Conservation (phyloP, 2,888 invertebrate species). For the Xestobium rufovillosum region DNA sequence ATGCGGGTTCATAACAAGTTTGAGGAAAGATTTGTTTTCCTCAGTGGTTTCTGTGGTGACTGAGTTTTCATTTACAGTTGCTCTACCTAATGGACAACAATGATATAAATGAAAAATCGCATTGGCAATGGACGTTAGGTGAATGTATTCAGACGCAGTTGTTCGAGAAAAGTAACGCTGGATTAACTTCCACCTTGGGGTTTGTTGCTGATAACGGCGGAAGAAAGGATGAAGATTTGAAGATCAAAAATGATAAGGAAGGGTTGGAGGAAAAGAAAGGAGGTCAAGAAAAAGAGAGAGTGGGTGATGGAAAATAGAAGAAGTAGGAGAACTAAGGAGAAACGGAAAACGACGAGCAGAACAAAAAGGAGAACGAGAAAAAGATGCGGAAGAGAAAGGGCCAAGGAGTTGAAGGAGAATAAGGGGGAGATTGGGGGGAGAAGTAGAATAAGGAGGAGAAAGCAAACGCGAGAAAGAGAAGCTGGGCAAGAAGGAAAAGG, state of each 20-base stretch:
- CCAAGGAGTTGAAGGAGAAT: conserved; percentile 11
- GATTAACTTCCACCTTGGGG: no score
- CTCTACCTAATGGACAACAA: conserved; percentile 20
- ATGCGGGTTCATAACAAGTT: conserved; percentile 69
- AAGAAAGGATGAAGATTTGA: conserved; percentile 11
- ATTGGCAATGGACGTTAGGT: no score
- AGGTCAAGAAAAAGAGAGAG: conserved; percentile 8
- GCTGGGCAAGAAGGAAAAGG: conserved; percentile 17
- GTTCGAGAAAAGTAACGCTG: no score
- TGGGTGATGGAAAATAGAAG: conserved; percentile 9
- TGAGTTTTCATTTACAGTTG: conserved; percentile 22
- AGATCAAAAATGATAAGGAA: conserved; percentile 2
- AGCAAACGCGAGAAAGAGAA: conserved; percentile 12
- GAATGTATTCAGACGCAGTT: no score
- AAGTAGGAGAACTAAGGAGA: conserved; percentile 10
- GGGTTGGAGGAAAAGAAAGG: conserved; percentile 14
- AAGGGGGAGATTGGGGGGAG: conserved; percentile 13
- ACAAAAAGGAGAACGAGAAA: conserved; percentile 14
- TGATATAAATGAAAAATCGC: background rate
- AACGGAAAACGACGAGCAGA: conserved; percentile 13
- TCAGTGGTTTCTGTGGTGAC: conserved; percentile 30
- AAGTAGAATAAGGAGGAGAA: conserved; percentile 7
- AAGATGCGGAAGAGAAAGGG: conserved; percentile 13
- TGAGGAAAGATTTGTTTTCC: conserved; percentile 50
- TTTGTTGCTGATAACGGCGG: no score